phyloP scores from a whole-genome alignment of 2,113 vertebrate species.

The Nannobrachium achirus region DNA sequence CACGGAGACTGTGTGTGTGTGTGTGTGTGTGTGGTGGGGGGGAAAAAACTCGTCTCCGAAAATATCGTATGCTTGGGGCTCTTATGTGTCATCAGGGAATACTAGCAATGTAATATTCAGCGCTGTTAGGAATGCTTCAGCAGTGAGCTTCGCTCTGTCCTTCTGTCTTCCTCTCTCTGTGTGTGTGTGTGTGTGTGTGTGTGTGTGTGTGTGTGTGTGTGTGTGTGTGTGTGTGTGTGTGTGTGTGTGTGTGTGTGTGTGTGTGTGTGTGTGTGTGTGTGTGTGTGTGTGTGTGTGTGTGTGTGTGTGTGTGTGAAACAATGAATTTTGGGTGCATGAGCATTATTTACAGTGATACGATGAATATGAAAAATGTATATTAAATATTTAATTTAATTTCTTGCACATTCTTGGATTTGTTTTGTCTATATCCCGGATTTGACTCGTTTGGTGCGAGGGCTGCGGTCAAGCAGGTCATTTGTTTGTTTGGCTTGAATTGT shows the following conservation, averaged over 20 bases:
- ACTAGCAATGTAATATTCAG: not conserved
- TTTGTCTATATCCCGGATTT: not conserved
- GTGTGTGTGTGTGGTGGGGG: too few species aligned
- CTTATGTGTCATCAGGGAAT: slow-evolving; percentile 1
- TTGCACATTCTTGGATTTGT: not conserved
- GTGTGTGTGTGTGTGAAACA: too few species aligned
- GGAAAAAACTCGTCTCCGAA: not conserved
- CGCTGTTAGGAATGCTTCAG: slow-evolving; percentile 29
- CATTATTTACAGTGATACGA: too few species aligned
- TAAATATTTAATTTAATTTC: too few species aligned
- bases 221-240: too few species aligned
- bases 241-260: not conserved
- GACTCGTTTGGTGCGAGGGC: not conserved
- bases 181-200: not conserved
- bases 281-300: too few species aligned
- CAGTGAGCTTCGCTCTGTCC: not conserved
- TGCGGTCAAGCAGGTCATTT: not conserved
- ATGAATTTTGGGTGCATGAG: too few species aligned
- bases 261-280: too few species aligned
- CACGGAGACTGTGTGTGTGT: not conserved
- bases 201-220: too few species aligned
- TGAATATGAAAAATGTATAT: too few species aligned
- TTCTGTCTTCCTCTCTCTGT: slow-evolving; percentile 21
- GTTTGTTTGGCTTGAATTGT: not conserved
- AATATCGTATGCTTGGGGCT: slow-evolving; percentile 1